Conservation (phyloP, 1,140 invertebrate species). For the Diuraphis noxia region DNA sequence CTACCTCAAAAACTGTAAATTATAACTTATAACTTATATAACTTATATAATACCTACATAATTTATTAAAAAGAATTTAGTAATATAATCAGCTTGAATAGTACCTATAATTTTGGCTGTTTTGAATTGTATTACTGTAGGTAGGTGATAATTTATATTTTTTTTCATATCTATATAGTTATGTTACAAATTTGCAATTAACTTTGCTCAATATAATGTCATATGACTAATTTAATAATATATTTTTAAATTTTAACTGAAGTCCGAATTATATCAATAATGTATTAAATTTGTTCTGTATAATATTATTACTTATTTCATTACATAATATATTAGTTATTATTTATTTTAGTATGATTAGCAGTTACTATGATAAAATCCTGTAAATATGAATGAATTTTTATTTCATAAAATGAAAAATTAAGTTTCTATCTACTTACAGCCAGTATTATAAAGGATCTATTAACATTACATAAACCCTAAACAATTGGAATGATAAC, state of each 20-base stretch:
- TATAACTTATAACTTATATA: neutral
- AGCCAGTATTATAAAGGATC: neutral
- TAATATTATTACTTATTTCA: neutral
- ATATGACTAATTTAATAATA: neutral
- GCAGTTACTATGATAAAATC: neutral
- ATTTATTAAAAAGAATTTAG: neutral
- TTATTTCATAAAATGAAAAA: neutral
- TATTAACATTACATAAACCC: neutral
- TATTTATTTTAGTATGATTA: neutral
- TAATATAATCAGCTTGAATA: neutral
- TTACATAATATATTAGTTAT: neutral
- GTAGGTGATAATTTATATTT: neutral
- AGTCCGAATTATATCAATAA: neutral
- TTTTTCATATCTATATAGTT: neutral
- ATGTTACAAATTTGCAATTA: neutral
- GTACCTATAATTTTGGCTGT: neutral
- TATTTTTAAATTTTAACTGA: neutral
- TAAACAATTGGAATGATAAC: neutral
- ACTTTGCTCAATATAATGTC: neutral
- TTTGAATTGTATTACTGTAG: neutral
- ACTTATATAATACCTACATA: neutral
- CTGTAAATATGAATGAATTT: neutral
- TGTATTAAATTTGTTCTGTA: neutral
- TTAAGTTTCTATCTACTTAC: neutral
- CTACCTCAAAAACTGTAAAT: neutral